A percentile compares a stretch with the other conserved stretches of the same genome.
phyloP scores from a whole-genome alignment of 2,113 vertebrate genomes.

The Aythya baeri region DNA sequence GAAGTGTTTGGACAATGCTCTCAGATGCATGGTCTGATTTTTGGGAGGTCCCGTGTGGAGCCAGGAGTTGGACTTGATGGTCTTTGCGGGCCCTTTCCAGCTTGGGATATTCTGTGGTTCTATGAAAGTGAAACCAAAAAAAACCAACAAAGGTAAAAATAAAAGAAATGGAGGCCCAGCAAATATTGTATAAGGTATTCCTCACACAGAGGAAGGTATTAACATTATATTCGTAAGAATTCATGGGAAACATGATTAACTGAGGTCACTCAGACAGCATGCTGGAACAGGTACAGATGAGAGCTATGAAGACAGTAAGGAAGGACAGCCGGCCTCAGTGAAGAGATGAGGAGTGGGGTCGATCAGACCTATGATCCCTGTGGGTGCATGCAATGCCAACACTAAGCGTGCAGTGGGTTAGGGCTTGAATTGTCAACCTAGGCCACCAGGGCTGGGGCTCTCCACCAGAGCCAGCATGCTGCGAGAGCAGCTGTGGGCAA shows the following conservation, averaged over 20 bases:
- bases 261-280: neutral
- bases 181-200: neutral
- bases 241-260: neutral
- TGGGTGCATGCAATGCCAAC: neutral
- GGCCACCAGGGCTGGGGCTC: neutral
- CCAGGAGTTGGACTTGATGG: neutral
- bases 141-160: neutral
- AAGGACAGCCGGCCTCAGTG: neutral
- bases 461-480: too few relatives aligned
- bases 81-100: neutral
- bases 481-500: neutral
- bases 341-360: neutral
- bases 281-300: neutral
- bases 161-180: neutral
- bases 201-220: neutral
- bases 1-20: neutral
- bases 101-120: neutral
- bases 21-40: neutral
- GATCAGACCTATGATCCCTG: neutral
- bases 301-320: neutral
- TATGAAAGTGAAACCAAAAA: neutral
- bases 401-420: too few relatives aligned
- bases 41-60: neutral
- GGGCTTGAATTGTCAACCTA: neutral
- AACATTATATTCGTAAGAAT: neutral